These are phyloP conservation scores for Chirona hameri DNA, from an alignment of 2,888 invertebrate species.

Conservation along the genomic window DNA sequence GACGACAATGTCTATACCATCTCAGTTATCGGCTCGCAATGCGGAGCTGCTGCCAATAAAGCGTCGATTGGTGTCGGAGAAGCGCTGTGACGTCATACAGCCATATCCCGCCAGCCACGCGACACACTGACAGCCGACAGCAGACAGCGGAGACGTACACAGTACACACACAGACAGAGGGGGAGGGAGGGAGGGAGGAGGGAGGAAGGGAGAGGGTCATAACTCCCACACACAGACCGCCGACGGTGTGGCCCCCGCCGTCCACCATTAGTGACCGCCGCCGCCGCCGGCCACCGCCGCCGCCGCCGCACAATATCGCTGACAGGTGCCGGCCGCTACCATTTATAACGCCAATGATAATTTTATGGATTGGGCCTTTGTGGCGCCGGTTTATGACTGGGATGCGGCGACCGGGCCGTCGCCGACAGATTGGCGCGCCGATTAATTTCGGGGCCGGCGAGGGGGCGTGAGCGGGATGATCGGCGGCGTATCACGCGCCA, in stretches of 20 bases:
- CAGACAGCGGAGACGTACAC: no score
- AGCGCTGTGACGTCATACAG: no score
- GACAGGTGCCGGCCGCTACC: constrained; percentile 2
- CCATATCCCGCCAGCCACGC: no score
- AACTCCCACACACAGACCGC: no score
- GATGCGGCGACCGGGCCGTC: not conserved
- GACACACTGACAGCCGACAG: no score
- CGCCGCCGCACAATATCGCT: not conserved
- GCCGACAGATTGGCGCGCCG: not conserved
- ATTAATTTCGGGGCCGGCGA: not conserved
- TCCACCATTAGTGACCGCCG: constrained; percentile 32
- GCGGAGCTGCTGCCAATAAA: no score
- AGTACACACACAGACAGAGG: no score
- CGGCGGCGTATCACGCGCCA: not conserved
- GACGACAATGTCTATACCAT: not conserved
- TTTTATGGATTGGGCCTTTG: constrained; percentile 9
- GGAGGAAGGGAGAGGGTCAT: no score
- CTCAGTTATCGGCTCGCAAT: no score
- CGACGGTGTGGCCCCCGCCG: not conserved
- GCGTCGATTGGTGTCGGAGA: no score
- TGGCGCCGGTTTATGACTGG: not conserved
- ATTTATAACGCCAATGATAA: constrained; percentile 25
- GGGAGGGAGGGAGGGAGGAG: no score
- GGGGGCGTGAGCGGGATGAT: not conserved
- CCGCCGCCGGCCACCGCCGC: constrained; percentile 32